These are phyloP conservation scores for Enteromius viviparus DNA, from an alignment of 2,797 vertebrate genomes.

Conservation along the genomic window DNA sequence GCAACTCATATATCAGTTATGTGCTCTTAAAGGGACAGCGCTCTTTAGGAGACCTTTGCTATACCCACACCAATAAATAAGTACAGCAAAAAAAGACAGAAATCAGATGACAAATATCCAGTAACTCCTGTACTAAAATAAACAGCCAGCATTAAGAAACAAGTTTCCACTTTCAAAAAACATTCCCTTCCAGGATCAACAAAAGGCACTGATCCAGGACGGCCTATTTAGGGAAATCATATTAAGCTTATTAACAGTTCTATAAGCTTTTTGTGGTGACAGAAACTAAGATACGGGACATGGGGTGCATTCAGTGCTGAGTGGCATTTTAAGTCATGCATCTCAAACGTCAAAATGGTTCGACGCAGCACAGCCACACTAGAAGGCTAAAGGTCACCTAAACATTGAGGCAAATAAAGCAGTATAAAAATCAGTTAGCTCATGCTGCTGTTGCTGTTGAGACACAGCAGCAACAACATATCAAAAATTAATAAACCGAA, in stretches of 20 bases:
- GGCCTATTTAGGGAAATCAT: neutral
- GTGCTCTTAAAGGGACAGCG: neutral
- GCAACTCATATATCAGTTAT: neutral
- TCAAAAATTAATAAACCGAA: slow-evolving; percentile 33
- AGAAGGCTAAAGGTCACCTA: slow-evolving; percentile 15
- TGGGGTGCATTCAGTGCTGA: neutral
- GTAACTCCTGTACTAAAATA: neutral
- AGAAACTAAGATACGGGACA: neutral
- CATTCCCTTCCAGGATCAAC: neutral
- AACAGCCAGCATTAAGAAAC: neutral
- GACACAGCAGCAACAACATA: slow-evolving; percentile 22
- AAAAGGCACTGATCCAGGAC: neutral
- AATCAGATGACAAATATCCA: neutral
- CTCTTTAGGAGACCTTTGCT: neutral
- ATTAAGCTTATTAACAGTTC: neutral
- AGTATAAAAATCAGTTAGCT: neutral
- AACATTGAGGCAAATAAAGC: neutral
- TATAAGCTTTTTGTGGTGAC: neutral
- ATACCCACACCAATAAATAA: neutral
- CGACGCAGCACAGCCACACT: neutral
- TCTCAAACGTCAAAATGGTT: slow-evolving; percentile 1
- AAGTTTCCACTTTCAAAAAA: neutral
- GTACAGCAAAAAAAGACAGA: too few species aligned
- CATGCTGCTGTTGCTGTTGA: slow-evolving; percentile 28
- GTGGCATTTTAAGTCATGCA: slow-evolving; percentile 1